Percentiles rank a stretch among this genome's conserved stretches.
These are phyloP conservation scores for Thinocorus orbignyianus DNA, from an alignment of 2,113 vertebrate species.

Conservation along the genomic window DNA sequence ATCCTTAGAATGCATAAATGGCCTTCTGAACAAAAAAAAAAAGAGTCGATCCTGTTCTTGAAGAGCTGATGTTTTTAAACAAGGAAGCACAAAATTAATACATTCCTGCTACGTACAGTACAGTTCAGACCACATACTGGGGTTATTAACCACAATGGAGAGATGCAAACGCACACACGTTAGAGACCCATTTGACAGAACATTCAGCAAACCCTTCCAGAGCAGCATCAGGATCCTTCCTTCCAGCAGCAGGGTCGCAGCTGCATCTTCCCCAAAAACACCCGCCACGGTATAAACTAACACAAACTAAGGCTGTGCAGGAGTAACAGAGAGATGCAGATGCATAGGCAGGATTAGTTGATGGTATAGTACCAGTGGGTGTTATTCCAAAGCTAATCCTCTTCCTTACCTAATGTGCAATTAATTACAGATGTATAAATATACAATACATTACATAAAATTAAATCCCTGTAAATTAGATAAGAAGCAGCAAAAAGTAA, in stretches of 20 bases:
- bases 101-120: constrained; percentile 47
- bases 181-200: constrained; percentile 50
- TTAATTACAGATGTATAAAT: constrained; percentile 88
- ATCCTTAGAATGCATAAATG: constrained; percentile 61
- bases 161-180: not conserved
- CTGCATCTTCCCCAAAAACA: constrained; percentile 17
- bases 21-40: constrained; percentile 75
- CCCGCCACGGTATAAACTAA: not conserved
- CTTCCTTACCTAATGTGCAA: constrained; percentile 81
- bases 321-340: not conserved
- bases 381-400: not conserved
- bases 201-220: constrained; percentile 71
- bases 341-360: not conserved
- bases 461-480: constrained; percentile 80
- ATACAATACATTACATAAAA: constrained; percentile 77
- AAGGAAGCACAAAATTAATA: constrained; percentile 76
- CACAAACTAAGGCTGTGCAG: not conserved
- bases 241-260: constrained; percentile 34
- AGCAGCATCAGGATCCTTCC: constrained; percentile 47
- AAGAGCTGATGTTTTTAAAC: constrained; percentile 55
- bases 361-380: not conserved
- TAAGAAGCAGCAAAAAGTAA: constrained; percentile 75
- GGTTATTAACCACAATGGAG: constrained; percentile 30
- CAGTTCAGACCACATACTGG: not conserved
- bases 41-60: constrained; percentile 52